phyloP scores from a whole-genome alignment of 92 coral and sea anemone species.

The Porites cylindrica region DNA sequence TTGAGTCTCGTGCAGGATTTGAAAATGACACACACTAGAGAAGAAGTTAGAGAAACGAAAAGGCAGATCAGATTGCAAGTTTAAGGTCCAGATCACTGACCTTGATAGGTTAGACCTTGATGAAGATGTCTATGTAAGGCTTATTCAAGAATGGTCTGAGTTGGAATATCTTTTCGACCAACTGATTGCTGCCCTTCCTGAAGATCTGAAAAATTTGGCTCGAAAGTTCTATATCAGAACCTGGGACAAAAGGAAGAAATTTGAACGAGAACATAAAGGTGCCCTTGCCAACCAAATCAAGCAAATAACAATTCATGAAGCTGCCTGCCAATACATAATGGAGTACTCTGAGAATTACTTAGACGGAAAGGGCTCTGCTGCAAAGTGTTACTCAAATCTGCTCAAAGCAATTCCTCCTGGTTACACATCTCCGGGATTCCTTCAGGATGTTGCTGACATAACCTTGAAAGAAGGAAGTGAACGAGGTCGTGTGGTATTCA shows the following conservation, averaged over 20 bases:
- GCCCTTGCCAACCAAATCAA: neutral
- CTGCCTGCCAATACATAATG: neutral
- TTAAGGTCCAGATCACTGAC: neutral
- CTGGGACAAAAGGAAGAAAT: neutral
- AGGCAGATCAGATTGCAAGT: constrained; percentile 12
- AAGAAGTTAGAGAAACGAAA: neutral
- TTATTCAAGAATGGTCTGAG: neutral
- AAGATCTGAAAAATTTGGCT: constrained; percentile 10
- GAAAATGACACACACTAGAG: neutral
- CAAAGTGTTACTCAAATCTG: no score
- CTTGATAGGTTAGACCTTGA: constrained; percentile 3
- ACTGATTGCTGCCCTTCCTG: neutral
- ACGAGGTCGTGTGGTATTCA: neutral
- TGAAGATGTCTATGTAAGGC: neutral
- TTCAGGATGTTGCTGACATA: constrained; percentile 6
- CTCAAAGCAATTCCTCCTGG: constrained; percentile 8
- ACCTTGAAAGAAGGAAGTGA: constrained; percentile 10
- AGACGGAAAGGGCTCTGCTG: neutral
- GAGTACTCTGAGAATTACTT: neutral
- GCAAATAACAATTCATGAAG: neutral
- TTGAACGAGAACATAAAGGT: neutral
- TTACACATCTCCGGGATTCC: neutral
- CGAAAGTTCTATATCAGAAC: constrained; percentile 2
- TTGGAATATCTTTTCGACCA: neutral
- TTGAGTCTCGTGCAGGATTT: neutral